Evolutionary conservation across 2,113 vertebrate species (phyloP), one percentile per base, ranked within the genome.

Genomic region (Lathamus discolor): DNA sequence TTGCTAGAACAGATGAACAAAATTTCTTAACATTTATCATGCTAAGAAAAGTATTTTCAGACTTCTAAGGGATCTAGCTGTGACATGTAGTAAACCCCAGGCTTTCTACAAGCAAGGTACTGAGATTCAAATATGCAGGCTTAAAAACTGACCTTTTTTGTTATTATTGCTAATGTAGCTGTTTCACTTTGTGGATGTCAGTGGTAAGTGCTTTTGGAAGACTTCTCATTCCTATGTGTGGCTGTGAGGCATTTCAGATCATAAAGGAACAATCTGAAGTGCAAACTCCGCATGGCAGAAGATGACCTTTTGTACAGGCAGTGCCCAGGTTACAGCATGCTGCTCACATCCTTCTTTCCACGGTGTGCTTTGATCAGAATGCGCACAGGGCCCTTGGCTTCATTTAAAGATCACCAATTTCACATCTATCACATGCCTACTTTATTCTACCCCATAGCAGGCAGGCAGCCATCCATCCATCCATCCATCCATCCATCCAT

Each of bases 361-460:
- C 6, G 2, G 10, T 20, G 37, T 48, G n/a, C 46, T 61, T 67
- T 72, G 39, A n/a, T 55, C 55, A 66, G 33, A 44, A 74, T 7
- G 17, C 48, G 27, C 20, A 13, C 13, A 72, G 52, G 43, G 14
- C 39, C 43, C 15, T 43, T 0, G 0, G 44, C 37, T 14, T 17
- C 28, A 83, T 81, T 86, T 51, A 75, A 33, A 35, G 69, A 6
- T 61, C 28, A 43, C 41, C 39, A 9, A 0, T 89, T 91, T 84
- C 52, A 52, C 83, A 52, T 54, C 43, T 13, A 35, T 84, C 55
- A 46, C 13, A 16, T 75, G 51, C 41, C 41, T 77, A 0, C 31
- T 88, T 74, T 77, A 19, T 86, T 67, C 72, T 46, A 54, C 11
- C 19, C 67, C 4, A 1, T 16, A 86, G 51, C 68, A 88, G 43